Conservation (phyloP, 2,888 invertebrate species). For the Nipponacmea schrenckii region DNA sequence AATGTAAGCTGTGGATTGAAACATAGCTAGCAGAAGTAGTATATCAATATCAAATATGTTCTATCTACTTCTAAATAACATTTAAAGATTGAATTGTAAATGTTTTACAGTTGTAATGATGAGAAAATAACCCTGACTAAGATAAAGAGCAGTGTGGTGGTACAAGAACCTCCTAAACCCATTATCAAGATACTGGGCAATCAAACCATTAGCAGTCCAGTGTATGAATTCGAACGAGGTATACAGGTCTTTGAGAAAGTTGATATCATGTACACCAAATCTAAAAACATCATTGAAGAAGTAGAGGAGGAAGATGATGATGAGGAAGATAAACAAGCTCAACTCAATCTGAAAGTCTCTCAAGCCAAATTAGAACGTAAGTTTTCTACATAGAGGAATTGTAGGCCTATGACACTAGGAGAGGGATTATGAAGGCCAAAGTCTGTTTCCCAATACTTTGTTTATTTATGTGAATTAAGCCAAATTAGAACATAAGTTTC, state of each 20-base stretch:
- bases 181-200: constrained; percentile 83
- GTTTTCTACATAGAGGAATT: constrained; percentile 26
- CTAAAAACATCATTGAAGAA: constrained; percentile 39
- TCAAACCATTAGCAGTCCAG: constrained; percentile 84
- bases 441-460: no score
- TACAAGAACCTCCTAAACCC: constrained; percentile 85
- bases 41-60: no score
- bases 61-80: no score
- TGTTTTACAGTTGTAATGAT: constrained; percentile 52
- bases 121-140: constrained; percentile 44
- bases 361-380: constrained; percentile 41
- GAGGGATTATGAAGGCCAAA: no score
- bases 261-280: constrained; percentile 72
- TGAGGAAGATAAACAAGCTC: constrained; percentile 34
- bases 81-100: no score
- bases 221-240: constrained; percentile 86
- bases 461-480: no score
- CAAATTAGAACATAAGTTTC: no score
- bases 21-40: no score
- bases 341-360: constrained; percentile 37
- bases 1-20: no score
- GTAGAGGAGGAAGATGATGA: constrained; percentile 33
- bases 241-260: constrained; percentile 90
- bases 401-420: no score
- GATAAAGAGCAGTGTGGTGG: constrained; percentile 86